Conservation (phyloP, 1,140 invertebrate genomes). For the Drosophila rhopaloa region DNA sequence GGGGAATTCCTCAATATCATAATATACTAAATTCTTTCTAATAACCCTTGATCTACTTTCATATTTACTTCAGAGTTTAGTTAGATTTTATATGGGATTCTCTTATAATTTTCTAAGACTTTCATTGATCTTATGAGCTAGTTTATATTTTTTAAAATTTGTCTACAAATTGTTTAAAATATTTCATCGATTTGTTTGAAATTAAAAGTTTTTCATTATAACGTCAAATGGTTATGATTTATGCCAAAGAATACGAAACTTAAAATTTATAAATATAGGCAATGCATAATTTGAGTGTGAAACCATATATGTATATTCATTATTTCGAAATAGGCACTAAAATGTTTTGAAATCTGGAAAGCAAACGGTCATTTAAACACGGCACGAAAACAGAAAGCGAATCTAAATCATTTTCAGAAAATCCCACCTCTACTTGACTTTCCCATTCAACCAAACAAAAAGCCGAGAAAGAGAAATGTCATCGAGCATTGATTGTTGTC, state of each 20-base stretch:
- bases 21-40: no score
- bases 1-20: not conserved
- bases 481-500: conserved; percentile 42
- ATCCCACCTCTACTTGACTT: conserved; percentile 18
- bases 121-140: no score
- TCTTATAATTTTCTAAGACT: not conserved
- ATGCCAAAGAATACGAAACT: no score
- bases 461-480: conserved; percentile 24
- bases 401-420: not conserved
- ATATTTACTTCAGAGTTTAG: not conserved
- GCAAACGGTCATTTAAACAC: not conserved
- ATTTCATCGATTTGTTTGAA: no score
- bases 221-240: no score
- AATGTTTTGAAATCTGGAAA: not conserved
- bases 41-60: not conserved
- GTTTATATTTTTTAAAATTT: no score
- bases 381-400: not conserved
- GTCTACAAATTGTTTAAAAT: no score
- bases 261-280: no score
- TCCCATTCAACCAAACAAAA: conserved; percentile 12
- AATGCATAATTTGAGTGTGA: no score
- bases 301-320: no score
- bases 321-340: no score
- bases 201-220: no score
- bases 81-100: not conserved